phyloP scores from a whole-genome alignment of 2,113 vertebrate species.

The Chelonoidis abingdonii region DNA sequence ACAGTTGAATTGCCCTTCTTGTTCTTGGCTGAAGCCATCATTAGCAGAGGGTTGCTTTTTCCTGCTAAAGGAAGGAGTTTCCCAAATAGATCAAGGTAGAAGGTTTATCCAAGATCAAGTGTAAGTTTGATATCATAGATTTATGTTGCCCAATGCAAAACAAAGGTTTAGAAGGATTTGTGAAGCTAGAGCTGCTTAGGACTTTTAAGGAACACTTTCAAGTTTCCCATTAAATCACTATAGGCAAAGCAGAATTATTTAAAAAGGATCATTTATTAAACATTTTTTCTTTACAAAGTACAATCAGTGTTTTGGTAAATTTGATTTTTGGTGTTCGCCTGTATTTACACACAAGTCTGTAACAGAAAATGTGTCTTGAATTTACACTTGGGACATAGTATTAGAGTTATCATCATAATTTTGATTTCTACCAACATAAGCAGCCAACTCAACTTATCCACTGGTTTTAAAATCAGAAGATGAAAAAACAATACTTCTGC shows the following conservation, averaged over 20 bases:
- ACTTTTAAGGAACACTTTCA: not conserved
- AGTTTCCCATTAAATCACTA: slow-evolving; percentile 60
- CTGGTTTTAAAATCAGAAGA: slow-evolving; percentile 37
- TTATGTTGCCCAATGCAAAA: not conserved
- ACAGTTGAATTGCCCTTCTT: slow-evolving; percentile 40
- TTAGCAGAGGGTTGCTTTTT: slow-evolving; percentile 71
- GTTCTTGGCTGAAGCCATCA: slow-evolving; percentile 64
- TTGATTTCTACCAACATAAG: slow-evolving; percentile 54
- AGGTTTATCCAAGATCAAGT: slow-evolving; percentile 73
- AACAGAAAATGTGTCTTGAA: slow-evolving; percentile 73
- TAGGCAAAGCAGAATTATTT: slow-evolving; percentile 73
- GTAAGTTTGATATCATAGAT: slow-evolving; percentile 33
- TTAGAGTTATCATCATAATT: slow-evolving; percentile 47
- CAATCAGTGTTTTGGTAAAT: slow-evolving; percentile 79
- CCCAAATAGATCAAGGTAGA: slow-evolving; percentile 73
- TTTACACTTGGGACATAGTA: slow-evolving; percentile 66
- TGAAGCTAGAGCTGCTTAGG: not conserved
- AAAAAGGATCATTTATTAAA: slow-evolving; percentile 87
- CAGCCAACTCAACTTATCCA: slow-evolving; percentile 55
- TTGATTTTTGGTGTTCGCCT: slow-evolving; percentile 64
- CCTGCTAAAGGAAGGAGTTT: slow-evolving; percentile 74
- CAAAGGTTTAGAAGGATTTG: not conserved
- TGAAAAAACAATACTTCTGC: slow-evolving; percentile 34
- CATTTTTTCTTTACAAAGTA: slow-evolving; percentile 84
- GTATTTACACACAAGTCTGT: slow-evolving; percentile 79